A percentile compares a stretch with the other conserved stretches of the same genome.
These are phyloP conservation scores for Fragum whitleyi DNA, from an alignment of 2,888 invertebrate species.

Conservation along the genomic window DNA sequence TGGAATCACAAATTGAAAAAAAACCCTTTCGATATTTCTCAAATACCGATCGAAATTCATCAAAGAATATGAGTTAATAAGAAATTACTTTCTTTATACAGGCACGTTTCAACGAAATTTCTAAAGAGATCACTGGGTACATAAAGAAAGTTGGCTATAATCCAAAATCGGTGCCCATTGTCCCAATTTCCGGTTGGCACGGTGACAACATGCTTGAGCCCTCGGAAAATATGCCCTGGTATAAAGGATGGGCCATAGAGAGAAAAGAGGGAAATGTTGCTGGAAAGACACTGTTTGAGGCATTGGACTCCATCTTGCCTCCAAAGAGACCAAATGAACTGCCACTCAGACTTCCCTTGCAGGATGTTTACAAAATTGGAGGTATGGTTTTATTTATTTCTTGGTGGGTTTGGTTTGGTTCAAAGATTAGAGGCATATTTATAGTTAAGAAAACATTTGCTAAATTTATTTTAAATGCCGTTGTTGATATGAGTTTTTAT, in stretches of 20 bases:
- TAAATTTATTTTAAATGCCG: too few species aligned
- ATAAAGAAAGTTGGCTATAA: constrained; percentile 99
- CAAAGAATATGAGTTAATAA: too few species aligned
- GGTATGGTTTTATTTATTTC: constrained; percentile 87
- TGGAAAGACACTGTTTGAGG: constrained; percentile 97
- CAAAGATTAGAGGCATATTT: too few species aligned
- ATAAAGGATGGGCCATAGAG: constrained; percentile 95
- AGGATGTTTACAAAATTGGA: constrained; percentile 99
- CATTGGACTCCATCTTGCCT: constrained; percentile 97
- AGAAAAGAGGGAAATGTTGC: constrained; percentile 68
- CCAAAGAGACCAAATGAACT: constrained; percentile 98
- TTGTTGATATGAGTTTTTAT: too few species aligned
- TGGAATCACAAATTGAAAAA: too few species aligned
- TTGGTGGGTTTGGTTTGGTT: too few species aligned
- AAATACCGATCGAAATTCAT: too few species aligned
- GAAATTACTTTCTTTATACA: background rate
- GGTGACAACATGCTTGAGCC: constrained; percentile 99
- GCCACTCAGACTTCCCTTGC: constrained; percentile 98
- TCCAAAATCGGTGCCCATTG: constrained; percentile 98
- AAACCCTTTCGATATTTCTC: too few species aligned
- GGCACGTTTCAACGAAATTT: constrained; percentile 97
- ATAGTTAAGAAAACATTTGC: too few species aligned
- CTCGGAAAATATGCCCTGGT: constrained; percentile 90
- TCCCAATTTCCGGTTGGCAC: constrained; percentile 99
- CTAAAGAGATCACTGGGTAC: constrained; percentile 98